Percentiles rank a stretch among this genome's conserved stretches.
These are phyloP conservation scores for Camelus dromedarius DNA, from an alignment of 2,113 vertebrate genomes.

Conservation along the genomic window DNA sequence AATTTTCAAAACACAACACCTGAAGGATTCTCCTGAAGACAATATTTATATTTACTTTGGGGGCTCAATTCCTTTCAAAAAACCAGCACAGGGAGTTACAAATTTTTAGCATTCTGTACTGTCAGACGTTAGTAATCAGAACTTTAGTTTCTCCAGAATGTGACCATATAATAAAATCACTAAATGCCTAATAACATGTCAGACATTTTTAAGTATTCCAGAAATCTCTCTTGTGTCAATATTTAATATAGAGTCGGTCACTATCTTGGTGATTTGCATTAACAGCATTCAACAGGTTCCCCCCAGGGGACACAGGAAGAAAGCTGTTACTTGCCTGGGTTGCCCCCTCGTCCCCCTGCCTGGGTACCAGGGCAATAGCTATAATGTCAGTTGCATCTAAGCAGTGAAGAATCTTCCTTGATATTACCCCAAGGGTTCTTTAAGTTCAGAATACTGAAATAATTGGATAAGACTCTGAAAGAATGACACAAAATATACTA, in stretches of 20 bases:
- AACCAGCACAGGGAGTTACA: background rate
- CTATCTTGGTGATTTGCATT: conserved; percentile 6
- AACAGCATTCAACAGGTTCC: background rate
- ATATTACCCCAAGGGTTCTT: background rate
- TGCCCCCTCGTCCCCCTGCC: background rate
- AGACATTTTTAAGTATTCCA: background rate
- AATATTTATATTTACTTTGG: background rate
- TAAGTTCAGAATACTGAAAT: conserved; percentile 10
- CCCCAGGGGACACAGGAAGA: background rate
- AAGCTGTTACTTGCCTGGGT: background rate
- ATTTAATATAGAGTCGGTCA: background rate
- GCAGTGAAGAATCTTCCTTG: background rate
- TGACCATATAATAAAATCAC: background rate
- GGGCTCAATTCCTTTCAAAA: background rate
- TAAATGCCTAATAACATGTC: background rate
- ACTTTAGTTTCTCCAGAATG: background rate
- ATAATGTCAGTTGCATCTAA: background rate
- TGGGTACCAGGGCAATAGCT: background rate
- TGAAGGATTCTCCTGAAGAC: background rate
- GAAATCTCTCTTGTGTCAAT: background rate
- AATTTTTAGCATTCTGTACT: background rate
- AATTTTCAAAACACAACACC: background rate
- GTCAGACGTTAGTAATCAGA: background rate
- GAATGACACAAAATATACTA: background rate
- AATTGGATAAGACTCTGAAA: background rate